Evolutionary conservation across 2,797 vertebrate genomes (phyloP).

Genomic region (Chrosomus eos): DNA sequence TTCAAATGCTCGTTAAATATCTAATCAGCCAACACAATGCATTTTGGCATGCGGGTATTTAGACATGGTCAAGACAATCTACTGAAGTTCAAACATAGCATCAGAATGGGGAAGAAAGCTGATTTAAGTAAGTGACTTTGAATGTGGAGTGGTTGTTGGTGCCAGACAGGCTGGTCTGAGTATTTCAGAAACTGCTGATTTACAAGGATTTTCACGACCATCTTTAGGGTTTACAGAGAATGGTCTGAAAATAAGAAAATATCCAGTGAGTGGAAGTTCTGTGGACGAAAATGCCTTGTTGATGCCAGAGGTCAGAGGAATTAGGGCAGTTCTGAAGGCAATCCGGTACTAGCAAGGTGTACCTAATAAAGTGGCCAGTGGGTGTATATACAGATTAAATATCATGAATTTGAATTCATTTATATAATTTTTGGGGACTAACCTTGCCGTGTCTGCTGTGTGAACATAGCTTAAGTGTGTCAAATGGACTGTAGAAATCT

Average conservation of each 20-base stretch:
- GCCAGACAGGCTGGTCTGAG: not conserved
- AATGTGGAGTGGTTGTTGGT: not conserved
- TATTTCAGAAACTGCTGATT: not conserved
- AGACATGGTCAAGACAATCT: not conserved
- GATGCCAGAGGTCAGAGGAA: not conserved
- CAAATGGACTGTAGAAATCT: slow-evolving; percentile 30
- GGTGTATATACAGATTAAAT: not conserved
- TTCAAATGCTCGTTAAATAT: not conserved
- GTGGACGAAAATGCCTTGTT: slow-evolving; percentile 42
- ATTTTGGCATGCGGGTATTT: not conserved
- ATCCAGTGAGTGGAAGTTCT: not conserved
- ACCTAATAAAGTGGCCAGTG: not conserved
- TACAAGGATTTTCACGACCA: not conserved
- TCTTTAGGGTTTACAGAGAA: not conserved
- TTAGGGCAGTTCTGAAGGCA: not conserved
- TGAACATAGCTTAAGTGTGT: slow-evolving; percentile 22
- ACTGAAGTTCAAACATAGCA: not conserved
- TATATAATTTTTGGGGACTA: not conserved
- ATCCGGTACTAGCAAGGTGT: not conserved
- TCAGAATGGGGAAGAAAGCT: not conserved
- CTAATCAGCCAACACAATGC: not conserved
- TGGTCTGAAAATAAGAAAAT: not conserved
- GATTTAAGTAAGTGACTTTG: not conserved
- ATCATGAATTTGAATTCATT: not conserved
- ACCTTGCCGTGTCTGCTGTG: not conserved